Conservation (phyloP, 92 coral and sea anemone species). For the Palythoa heliodiscus region DNA sequence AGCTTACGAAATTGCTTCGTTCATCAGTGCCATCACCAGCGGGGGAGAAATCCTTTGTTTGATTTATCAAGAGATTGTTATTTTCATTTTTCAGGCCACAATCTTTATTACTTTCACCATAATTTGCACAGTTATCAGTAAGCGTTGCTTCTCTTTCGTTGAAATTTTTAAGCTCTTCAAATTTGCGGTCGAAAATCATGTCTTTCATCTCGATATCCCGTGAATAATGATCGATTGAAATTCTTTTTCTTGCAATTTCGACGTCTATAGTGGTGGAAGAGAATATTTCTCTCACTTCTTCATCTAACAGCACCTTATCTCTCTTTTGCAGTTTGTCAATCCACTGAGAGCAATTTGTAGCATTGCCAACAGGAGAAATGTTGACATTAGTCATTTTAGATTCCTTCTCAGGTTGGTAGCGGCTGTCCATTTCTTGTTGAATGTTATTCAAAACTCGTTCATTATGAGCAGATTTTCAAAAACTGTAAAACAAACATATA, state of each 20-base stretch:
- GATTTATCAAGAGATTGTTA: neutral
- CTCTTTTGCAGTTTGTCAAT: neutral
- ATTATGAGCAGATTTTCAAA: no score
- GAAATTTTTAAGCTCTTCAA: neutral
- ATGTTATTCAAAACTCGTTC: no score
- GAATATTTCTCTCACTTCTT: slow-evolving; percentile 30
- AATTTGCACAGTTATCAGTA: neutral
- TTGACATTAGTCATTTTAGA: no score
- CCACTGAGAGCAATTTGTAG: no score
- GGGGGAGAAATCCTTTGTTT: neutral
- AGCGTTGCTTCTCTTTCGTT: neutral
- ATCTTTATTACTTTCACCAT: neutral
- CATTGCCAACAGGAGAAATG: no score
- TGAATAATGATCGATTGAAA: neutral
- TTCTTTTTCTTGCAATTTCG: slow-evolving; percentile 10
- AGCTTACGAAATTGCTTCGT: neutral
- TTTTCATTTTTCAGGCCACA: no score
- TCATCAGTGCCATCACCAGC: neutral
- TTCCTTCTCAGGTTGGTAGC: no score
- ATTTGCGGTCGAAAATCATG: neutral
- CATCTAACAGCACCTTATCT: neutral
- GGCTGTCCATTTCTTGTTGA: no score
- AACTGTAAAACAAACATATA: no score
- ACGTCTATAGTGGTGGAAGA: neutral
- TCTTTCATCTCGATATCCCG: neutral